Base-by-base conservation (phyloP, 2,113 vertebrate genomes). In the Raja brachyura region DNA sequence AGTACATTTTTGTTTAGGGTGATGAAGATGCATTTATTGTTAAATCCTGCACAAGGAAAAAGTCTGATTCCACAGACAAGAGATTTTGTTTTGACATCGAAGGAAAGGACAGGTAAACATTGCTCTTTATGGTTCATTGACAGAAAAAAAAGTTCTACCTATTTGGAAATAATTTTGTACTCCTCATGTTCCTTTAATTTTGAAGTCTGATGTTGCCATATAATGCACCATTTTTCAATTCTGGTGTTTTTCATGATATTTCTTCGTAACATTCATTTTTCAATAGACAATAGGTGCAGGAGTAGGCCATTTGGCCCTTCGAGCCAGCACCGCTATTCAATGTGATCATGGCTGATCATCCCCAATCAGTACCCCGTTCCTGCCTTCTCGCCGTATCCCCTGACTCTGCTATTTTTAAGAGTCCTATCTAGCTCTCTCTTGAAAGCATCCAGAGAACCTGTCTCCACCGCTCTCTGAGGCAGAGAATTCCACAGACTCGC, bases 31-130 rank as follows among this genome's bases (percentile, higher is more conserved):
- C 97, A 0, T 97, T 98, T 61, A 95, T 97, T 63, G 95, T 99
- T 76, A 97, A 97, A 0, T 98, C 97, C 14, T 99, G 99, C 81
- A 94, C 97, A 85, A 98, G 97, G 94, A 98, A 99, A 96, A 97
- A 96, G 0, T 95, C 94, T 39, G 98, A 99, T 94, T 95, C 97
- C 63, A 96, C 97, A 93, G 99, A 99, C 95, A 96, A 98, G 93
- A 95, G 99, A 90, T 99, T 99, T 96, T 99, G 99, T 95, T 97
- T 99, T 93, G 99, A 99, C 61, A 96, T 99, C 0, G 99, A 99
- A 95, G 97, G 97, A 94, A 96, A 97, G 92, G 98, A 99, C 95
- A 96, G 98, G 99, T 99, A 97, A 95, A 94, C 70, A 93, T 33
- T 4, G 79, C 70, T 59, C 83, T 93, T 93, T 28, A 39, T 13